Evolutionary conservation across 2,113 vertebrate genomes (phyloP).

Genomic region (Lycocorax pyrrhopterus): DNA sequence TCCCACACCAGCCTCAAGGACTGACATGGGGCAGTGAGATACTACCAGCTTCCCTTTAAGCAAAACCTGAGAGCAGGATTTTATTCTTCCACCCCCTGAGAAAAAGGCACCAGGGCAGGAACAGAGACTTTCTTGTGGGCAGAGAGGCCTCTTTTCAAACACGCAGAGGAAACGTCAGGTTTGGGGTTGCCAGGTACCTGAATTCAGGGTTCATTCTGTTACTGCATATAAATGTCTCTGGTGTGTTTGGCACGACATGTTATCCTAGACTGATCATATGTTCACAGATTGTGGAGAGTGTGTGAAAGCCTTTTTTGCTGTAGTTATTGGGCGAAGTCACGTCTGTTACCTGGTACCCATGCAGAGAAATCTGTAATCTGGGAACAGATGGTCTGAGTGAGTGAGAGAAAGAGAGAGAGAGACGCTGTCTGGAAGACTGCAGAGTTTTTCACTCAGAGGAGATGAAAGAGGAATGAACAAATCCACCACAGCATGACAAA

Average conservation of each 20-base stretch:
- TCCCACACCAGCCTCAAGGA: neutral
- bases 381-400: conserved; percentile 68
- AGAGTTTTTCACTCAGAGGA: conserved; percentile 7
- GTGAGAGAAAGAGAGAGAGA: conserved; percentile 22
- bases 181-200: conserved; percentile 27
- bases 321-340: conserved; percentile 53
- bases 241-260: conserved; percentile 57
- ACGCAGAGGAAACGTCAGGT: neutral
- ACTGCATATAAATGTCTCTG: conserved; percentile 42
- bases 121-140: neutral
- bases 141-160: neutral
- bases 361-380: conserved; percentile 64
- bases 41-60: neutral
- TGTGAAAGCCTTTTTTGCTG: conserved; percentile 65
- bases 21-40: neutral
- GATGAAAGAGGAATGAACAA: conserved; percentile 54
- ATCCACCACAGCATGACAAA: conserved; percentile 36
- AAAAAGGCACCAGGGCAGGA: neutral
- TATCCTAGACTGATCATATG: conserved; percentile 70
- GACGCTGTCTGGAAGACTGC: conserved; percentile 42
- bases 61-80: neutral
- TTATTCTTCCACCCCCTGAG: neutral
- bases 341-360: conserved; percentile 69
- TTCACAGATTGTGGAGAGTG: conserved; percentile 64
- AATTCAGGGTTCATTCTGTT: conserved; percentile 53